Percentiles rank a stretch among this genome's conserved stretches.
These are phyloP conservation scores for Synergus umbraculus DNA, from an alignment of 2,888 invertebrate species.

Conservation along the genomic window DNA sequence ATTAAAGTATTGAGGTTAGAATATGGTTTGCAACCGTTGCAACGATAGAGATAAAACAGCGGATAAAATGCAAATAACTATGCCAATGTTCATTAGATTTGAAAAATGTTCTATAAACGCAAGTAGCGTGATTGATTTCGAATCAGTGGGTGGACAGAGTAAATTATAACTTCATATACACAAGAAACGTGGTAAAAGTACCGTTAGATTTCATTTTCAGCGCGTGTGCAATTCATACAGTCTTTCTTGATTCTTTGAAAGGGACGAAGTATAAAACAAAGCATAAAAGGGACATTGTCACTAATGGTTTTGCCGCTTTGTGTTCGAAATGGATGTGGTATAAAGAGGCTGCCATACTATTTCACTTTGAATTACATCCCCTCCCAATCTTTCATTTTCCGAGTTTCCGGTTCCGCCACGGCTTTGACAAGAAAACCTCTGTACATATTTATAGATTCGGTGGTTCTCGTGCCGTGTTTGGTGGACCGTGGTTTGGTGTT, in stretches of 20 bases:
- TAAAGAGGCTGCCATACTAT: constrained; percentile 36
- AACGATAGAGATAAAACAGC: neutral
- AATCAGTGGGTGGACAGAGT: constrained; percentile 13
- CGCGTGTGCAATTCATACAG: neutral
- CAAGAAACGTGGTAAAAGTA: neutral
- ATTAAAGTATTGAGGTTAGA: constrained; percentile 6
- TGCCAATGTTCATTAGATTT: neutral
- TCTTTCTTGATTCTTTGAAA: constrained; percentile 6
- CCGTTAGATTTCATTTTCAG: neutral
- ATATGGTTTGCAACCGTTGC: neutral
- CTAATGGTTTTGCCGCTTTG: constrained; percentile 33
- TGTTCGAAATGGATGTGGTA: neutral
- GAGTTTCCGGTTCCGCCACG: constrained; percentile 60
- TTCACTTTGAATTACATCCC: constrained; percentile 55
- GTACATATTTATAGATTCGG: constrained; percentile 58
- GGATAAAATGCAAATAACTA: neutral
- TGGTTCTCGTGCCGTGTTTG: constrained; percentile 16
- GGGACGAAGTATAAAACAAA: neutral
- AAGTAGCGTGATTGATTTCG: neutral
- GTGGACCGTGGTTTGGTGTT: constrained; percentile 16
- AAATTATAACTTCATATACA: neutral
- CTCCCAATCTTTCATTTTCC: constrained; percentile 37
- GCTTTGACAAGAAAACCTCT: constrained; percentile 61
- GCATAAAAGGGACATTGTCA: constrained; percentile 20
- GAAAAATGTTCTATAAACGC: neutral